A percentile compares a stretch with the other conserved stretches of the same genome.
phyloP scores from a whole-genome alignment of 2,113 vertebrate species.

The Polypterus senegalus region DNA sequence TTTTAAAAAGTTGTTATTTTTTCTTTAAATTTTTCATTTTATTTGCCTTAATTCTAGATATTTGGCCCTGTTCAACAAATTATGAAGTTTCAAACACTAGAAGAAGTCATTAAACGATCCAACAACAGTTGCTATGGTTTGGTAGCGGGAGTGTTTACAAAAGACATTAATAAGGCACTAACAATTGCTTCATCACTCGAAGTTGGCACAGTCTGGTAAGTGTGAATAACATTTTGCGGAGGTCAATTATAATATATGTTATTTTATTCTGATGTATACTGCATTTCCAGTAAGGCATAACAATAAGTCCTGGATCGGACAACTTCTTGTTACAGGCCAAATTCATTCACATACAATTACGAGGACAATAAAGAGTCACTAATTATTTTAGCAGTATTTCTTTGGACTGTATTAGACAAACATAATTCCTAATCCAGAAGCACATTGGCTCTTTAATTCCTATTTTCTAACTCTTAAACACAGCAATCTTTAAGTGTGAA shows the following conservation, averaged over 20 bases:
- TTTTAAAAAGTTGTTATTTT: neutral
- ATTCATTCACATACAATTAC: no score
- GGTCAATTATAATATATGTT: no score
- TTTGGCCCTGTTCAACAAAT: conserved; percentile 85
- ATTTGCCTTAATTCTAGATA: conserved; percentile 45
- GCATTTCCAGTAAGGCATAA: neutral
- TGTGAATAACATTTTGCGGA: neutral
- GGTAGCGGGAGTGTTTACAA: conserved; percentile 73
- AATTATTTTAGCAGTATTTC: no score
- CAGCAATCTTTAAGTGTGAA: no score
- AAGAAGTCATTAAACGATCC: conserved; percentile 71
- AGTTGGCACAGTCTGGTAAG: conserved; percentile 77
- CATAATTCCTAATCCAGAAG: no score
- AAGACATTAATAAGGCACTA: conserved; percentile 67
- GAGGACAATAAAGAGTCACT: no score
- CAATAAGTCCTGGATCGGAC: no score
- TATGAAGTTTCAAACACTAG: conserved; percentile 64
- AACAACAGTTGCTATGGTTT: conserved; percentile 71
- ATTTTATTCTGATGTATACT: no score
- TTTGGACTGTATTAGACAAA: no score
- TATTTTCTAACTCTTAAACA: no score
- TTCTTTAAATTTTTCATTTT: neutral
- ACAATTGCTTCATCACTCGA: conserved; percentile 66
- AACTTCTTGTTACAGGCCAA: no score
- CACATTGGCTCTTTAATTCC: no score